Evolutionary conservation across 2,888 invertebrate genomes (phyloP), one percentile per base, ranked within the genome.

Genomic region (Cryptocheilus praepositus): DNA sequence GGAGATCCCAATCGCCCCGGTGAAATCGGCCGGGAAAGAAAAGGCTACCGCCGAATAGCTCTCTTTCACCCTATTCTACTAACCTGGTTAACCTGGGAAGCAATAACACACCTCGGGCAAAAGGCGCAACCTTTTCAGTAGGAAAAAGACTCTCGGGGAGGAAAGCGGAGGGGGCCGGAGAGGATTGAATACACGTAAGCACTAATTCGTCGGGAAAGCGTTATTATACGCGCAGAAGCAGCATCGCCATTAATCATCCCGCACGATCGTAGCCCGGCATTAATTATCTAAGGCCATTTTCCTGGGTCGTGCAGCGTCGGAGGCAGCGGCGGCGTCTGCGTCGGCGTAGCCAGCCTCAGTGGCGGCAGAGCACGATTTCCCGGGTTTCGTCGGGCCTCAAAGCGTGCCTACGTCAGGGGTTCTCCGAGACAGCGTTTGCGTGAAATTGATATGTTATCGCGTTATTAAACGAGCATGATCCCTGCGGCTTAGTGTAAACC

Each of bases 211-310:
- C 76, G 74, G 71, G 80, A 77, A 82, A 83, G 79, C 81, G 83
- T 83, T 83, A 84, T 83, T 84, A 85, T 70, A 75, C 77, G 80
- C 76, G 76, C 71, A 78, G 78, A 73, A 68, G 75, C 64, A 56
- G 71, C 81, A 68, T 73, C 77, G 83, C 78, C 81, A 85, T 85
- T 85, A 85, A 85, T 85, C 84, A 84, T 85, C 76, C 79, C 77
- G 70, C 76, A 80, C 81, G 83, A 85, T 85, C 82, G 82, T 78
- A 80, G 80, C 79, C 81, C 81, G 82, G 82, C 85, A 86, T 86
- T 86, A 86, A 86, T 86, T 86, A 86, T 85, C 83, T 79, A 76
- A 71, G 80, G 82, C 83, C 82, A 85, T 85, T 86, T 86, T 86
- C 84, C 81, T 82, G 76, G 76, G 73, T 74, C 73, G 76, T 76